Evolutionary conservation across 2,797 vertebrate genomes (phyloP).

Genomic region (Acanthis flammea): DNA sequence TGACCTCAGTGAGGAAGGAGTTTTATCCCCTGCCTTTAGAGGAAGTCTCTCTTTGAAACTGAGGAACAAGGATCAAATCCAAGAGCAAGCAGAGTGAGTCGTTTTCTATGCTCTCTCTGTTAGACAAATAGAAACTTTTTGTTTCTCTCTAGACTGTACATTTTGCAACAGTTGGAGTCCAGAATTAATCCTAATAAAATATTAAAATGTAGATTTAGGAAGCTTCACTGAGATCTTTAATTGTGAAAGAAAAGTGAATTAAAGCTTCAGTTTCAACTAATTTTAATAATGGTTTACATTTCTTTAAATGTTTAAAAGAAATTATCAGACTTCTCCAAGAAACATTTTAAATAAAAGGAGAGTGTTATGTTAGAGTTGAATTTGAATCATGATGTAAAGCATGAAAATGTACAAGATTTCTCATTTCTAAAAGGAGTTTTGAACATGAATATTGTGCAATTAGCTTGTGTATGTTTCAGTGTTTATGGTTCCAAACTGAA

Average conservation of each 20-base stretch:
- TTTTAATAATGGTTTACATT: background rate
- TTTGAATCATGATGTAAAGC: background rate
- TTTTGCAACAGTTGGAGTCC: background rate
- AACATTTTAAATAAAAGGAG: background rate
- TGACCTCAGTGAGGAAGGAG: background rate
- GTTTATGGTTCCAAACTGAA: background rate
- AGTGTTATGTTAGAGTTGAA: background rate
- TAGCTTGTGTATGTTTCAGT: background rate
- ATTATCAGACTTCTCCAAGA: background rate
- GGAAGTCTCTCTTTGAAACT: background rate
- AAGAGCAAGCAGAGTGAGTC: background rate
- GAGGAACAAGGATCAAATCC: background rate
- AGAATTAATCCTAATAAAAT: background rate
- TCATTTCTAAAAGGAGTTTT: background rate
- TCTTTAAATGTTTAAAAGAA: background rate
- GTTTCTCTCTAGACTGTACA: background rate
- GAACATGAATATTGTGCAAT: fast-evolving
- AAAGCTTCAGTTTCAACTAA: background rate
- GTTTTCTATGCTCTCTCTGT: background rate
- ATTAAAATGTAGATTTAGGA: background rate
- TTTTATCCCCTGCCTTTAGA: background rate
- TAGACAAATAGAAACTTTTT: background rate
- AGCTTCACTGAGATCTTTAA: background rate
- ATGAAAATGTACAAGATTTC: background rate
- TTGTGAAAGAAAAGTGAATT: background rate